Evolutionary conservation across 2,888 invertebrate species (phyloP), one percentile per base, ranked within the genome.

Genomic region (Tortrix viridana): DNA sequence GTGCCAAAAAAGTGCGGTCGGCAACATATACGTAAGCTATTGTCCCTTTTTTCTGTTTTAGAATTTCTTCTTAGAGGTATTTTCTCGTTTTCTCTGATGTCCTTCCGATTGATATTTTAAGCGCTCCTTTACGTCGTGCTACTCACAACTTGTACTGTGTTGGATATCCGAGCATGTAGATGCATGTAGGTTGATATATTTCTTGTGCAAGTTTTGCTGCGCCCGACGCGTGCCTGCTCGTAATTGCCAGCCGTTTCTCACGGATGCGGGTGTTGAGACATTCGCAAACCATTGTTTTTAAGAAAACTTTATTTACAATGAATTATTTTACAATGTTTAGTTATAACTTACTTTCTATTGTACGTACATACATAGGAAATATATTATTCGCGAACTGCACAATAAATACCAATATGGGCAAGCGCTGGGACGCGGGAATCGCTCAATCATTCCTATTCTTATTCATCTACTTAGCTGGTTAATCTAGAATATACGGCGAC

Each of bases 221-320:
- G 19, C 32, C 38, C 16, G 53, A 53, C 22, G 16, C 41, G 38
- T 9, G 53, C 14, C 50, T 54, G 41, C 60, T 43, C 6, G 26
- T 74, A 80, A 76, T 75, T 77, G 73, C 72, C 75, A 71, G 73
- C 72, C 69, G 65, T 71, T 80, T 85, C 83, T 72, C 84, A 84
- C 80, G 80, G n/a, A n/a, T n/a, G 72, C 23, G 16, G 5, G 72
- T 75, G 77, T 81, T 83, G 81, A 72, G 81, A 73, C 77, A 81
- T 83, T 81, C 81, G 78, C 79, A 81, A 82, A 74, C 76, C 73
- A 81, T 82, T 84, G 80, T 85, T 84, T 84, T 84, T 76, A 84
- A 77, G 76, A 84, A 85, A 85, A 84, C 81, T 91, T 90, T 91
- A 92, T 92, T 92, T 92, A 92, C 92, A 92, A 82, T 86, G 86